Conservation (phyloP, 1,140 invertebrate species). For the Pogonognathellus flavescens region DNA sequence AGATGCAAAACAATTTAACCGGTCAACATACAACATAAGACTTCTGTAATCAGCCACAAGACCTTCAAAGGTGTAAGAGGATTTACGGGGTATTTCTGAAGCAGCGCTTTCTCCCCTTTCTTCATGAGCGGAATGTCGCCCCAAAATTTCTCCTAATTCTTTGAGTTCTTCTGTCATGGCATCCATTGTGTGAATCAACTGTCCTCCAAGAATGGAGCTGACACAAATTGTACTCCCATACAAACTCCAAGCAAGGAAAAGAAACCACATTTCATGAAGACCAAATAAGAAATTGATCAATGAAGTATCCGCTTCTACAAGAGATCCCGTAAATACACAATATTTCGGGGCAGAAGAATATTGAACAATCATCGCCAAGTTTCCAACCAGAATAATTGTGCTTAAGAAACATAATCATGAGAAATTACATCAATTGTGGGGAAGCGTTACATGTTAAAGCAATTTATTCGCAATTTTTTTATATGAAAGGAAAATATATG, state of each 20-base stretch:
- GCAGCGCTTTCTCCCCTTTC: not conserved
- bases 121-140: not conserved
- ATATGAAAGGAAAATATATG: too few species aligned
- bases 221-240: conserved; percentile 7
- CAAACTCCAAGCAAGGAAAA: conserved; percentile 37
- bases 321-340: conserved; percentile 39
- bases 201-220: conserved; percentile 8
- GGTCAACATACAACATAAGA: not conserved
- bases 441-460: too few species aligned
- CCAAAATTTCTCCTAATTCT: not conserved
- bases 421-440: too few species aligned
- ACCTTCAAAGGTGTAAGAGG: not conserved
- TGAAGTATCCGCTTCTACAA: conserved; percentile 14
- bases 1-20: not conserved
- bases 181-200: not conserved
- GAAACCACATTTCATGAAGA: conserved; percentile 53
- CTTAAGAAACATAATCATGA: conserved; percentile 4
- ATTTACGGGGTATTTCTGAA: not conserved
- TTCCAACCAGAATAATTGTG: not conserved
- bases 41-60: conserved; percentile 12
- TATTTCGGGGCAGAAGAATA: conserved; percentile 47
- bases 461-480: too few species aligned
- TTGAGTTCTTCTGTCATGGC: conserved; percentile 22
- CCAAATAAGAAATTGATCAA: conserved; percentile 29
- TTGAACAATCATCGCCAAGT: conserved; percentile 17